phyloP scores from a whole-genome alignment of 2,888 invertebrate genomes.

The Rhamnusium bicolor region DNA sequence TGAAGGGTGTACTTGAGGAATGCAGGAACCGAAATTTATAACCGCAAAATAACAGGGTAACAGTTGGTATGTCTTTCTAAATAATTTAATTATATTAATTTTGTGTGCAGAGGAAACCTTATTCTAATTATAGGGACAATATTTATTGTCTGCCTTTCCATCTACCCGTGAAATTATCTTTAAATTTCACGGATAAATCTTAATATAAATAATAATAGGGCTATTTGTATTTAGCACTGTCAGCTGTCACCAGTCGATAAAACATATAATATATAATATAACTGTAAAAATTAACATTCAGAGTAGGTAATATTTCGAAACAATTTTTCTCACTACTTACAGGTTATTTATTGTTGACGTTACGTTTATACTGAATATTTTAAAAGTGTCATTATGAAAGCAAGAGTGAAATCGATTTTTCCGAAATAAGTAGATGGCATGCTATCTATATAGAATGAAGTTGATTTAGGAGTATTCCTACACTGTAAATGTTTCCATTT shows the following conservation, averaged over 20 bases:
- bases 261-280: no score
- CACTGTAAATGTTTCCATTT: constrained; percentile 4
- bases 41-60: background rate
- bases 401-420: background rate
- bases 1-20: background rate
- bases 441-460: background rate
- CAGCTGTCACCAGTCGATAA: no score
- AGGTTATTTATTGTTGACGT: background rate
- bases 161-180: no score
- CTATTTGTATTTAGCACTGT: no score
- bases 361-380: background rate
- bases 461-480: background rate
- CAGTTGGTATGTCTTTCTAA: background rate
- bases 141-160: no score
- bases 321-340: background rate
- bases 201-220: background rate
- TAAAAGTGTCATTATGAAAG: constrained; percentile 6
- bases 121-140: background rate
- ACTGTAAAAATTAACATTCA: no score
- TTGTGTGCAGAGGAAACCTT: background rate
- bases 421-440: background rate
- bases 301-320: no score
- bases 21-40: background rate
- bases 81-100: background rate
- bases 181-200: background rate